Evolutionary conservation across 2,888 invertebrate species (phyloP), one percentile per base, ranked within the genome.

Genomic region (Ctena decussata): DNA sequence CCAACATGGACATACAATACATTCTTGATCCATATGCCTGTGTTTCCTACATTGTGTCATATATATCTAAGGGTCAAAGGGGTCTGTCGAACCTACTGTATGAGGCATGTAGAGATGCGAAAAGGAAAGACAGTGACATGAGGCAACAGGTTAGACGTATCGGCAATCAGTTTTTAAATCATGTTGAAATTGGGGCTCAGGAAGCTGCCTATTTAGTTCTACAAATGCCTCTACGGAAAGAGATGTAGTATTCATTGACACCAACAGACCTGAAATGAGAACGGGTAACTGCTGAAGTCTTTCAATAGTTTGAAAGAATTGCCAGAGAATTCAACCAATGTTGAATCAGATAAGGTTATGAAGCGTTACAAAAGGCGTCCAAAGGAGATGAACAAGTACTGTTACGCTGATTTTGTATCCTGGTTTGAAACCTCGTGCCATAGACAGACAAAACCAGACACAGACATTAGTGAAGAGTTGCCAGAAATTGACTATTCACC

Each of bases 271-370:
- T 11, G 91, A 89, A 8, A 81, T 90, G 30, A 75, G 94, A 69
- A 86, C 86, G n/a, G n/a, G 32, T 30, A 77, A 21, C 87, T 93
- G 24, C 44, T 93, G 1, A 94, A 94, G 87, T 49, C 77, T 21
- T 57, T 78, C 57, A 32, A 73, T 6, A 85, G 21, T 89, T 30
- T 92, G 11, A 65, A 88, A 46, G 60, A 80, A 75, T 37, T 84
- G 21, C 60, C 71, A 30, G 41, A 30, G 91, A 8, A 69, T 86
- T 37, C 71, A 73, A 81, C 77, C 3, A 69, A 85, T 65, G 41
- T 80, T 46, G 37, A 80, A 46, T 37, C 18, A 24, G 30, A 79
- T 35, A 41, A 18, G 46, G 57, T 77, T 5, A 82, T 88, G n/a
- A 83, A 83, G 77, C 65, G 83, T 30, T 90, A 86, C 83, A 18